phyloP scores from a whole-genome alignment of 2,888 invertebrate genomes.

The Megaustenia siamemsis region DNA sequence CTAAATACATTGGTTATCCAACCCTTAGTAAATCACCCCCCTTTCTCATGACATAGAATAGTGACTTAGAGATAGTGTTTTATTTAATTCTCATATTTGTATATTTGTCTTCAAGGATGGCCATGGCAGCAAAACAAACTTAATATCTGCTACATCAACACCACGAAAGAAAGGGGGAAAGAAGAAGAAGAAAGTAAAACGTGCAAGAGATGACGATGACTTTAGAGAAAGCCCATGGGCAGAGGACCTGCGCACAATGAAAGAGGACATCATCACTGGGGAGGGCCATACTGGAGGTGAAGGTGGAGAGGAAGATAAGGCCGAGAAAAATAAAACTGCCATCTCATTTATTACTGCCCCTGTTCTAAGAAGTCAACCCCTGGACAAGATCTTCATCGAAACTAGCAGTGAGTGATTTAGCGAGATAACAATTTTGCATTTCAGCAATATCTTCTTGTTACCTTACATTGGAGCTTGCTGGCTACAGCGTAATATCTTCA shows the following conservation, averaged over 20 bases:
- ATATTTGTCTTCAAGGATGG: conserved; percentile 62
- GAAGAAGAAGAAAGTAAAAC: conserved; percentile 68
- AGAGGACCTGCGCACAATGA: conserved; percentile 68
- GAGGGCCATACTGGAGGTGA: conserved; percentile 42
- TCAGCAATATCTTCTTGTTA: background rate
- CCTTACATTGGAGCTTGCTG: background rate
- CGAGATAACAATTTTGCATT: background rate
- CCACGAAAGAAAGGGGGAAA: conserved; percentile 63
- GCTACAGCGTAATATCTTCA: too few species aligned
- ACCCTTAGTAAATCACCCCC: too few species aligned
- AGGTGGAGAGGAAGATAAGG: conserved; percentile 51
- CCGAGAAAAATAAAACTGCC: conserved; percentile 30
- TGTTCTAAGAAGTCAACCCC: conserved; percentile 69
- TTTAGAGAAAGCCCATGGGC: conserved; percentile 66
- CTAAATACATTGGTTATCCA: too few species aligned
- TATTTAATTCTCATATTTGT: background rate
- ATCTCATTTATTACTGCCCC: conserved; percentile 63
- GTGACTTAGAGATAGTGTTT: too few species aligned
- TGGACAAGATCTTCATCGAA: conserved; percentile 73
- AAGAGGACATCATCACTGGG: conserved; percentile 68
- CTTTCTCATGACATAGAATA: too few species aligned
- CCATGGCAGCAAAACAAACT: conserved; percentile 72
- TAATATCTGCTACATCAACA: conserved; percentile 65
- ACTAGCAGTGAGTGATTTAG: conserved; percentile 67
- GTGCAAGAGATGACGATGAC: conserved; percentile 61